Percentiles rank a stretch among this genome's conserved stretches.
Evolutionary conservation across 2,797 vertebrate genomes (phyloP).

Genomic region (Hippoglossus hippoglossus): DNA sequence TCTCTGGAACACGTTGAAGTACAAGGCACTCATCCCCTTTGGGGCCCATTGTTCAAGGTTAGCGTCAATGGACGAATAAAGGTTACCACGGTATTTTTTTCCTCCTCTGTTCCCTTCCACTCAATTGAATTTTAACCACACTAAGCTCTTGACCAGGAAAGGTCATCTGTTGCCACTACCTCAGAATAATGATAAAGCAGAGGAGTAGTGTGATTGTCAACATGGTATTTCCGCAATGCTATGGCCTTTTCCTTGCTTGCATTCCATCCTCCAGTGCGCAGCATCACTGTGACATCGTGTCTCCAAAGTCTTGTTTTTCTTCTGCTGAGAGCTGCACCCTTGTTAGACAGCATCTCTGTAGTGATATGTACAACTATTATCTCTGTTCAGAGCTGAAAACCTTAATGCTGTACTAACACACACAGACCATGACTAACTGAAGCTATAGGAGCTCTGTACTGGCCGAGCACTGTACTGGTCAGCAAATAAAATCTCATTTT

Average conservation of each 20-base stretch:
- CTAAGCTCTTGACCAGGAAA: conserved; percentile 77
- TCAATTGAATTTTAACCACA: conserved; percentile 80
- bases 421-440: background rate
- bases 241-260: conserved; percentile 20
- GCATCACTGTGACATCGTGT: conserved; percentile 38
- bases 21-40: conserved; percentile 56
- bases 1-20: conserved; percentile 52
- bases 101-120: conserved; percentile 59
- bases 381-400: conserved; percentile 7
- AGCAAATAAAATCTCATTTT: conserved; percentile 49
- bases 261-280: conserved; percentile 15
- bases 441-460: background rate
- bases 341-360: background rate
- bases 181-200: conserved; percentile 77
- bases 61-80: conserved; percentile 75
- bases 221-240: conserved; percentile 52
- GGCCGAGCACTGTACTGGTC: background rate
- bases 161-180: conserved; percentile 72
- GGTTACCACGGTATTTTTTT: conserved; percentile 69
- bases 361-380: background rate
- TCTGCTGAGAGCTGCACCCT: conserved; percentile 3
- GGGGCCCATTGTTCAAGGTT: conserved; percentile 79
- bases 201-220: conserved; percentile 53
- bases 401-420: conserved; percentile 10
- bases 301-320: conserved; percentile 16